A percentile compares a stretch with the other conserved stretches of the same genome.
phyloP scores from a whole-genome alignment of 2,113 vertebrate species.

The Ahaetulla prasina region DNA sequence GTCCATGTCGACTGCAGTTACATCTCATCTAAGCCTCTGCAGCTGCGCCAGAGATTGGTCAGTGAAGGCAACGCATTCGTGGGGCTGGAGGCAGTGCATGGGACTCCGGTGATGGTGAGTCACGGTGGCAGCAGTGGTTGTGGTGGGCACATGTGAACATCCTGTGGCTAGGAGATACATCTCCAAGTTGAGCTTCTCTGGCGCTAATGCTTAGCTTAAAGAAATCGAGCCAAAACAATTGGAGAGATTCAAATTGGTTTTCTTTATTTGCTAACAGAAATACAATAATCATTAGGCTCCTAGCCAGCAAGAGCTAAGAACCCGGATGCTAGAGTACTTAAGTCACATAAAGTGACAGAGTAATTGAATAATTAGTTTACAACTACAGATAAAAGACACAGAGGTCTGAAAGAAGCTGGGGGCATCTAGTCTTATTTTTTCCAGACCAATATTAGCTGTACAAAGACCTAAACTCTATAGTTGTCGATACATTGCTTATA shows the following conservation, averaged over 20 bases:
- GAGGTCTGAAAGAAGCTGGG: background rate
- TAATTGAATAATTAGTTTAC: background rate
- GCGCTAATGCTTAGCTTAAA: background rate
- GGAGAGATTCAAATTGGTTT: background rate
- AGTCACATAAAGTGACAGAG: background rate
- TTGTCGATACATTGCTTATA: background rate
- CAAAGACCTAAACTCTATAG: background rate
- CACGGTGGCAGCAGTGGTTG: background rate
- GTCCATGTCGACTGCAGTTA: slow-evolving; percentile 85
- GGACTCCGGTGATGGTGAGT: slow-evolving; percentile 77
- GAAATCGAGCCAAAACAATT: background rate
- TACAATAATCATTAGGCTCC: background rate
- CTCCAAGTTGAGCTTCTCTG: background rate
- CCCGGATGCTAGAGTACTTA: background rate
- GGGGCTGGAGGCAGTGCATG: slow-evolving; percentile 75
- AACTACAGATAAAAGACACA: background rate
- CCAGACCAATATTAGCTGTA: background rate
- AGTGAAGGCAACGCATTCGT: slow-evolving; percentile 78
- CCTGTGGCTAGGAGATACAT: background rate
- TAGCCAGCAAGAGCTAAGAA: background rate
- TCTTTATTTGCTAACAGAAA: background rate
- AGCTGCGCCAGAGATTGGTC: slow-evolving; percentile 51
- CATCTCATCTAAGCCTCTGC: slow-evolving; percentile 82
- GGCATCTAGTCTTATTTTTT: background rate
- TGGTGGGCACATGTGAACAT: background rate